These are phyloP conservation scores for Cantharis rufa DNA, from an alignment of 2,888 invertebrate genomes.

Conservation along the genomic window DNA sequence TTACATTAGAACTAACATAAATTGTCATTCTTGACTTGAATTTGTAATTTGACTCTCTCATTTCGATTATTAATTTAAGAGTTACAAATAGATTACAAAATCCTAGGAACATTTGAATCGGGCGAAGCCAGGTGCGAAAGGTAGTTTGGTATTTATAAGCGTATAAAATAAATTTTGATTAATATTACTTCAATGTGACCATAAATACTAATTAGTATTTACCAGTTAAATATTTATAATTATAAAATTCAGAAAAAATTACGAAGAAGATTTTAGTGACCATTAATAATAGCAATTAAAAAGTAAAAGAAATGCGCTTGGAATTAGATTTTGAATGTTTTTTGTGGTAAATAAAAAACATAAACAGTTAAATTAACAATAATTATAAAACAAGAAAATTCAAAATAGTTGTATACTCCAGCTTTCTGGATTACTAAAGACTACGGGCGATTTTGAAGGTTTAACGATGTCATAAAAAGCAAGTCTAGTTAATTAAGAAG, in stretches of 20 bases:
- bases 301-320: neutral
- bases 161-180: neutral
- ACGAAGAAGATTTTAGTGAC: neutral
- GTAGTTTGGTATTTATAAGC: neutral
- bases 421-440: neutral
- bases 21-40: too few species aligned
- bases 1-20: too few species aligned
- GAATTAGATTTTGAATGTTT: neutral
- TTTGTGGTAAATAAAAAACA: neutral
- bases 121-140: too few species aligned
- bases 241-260: neutral
- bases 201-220: neutral
- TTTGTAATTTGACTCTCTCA: too few species aligned
- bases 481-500: neutral
- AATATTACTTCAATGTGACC: neutral
- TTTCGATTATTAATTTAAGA: too few species aligned
- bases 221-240: neutral
- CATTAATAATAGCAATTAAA: neutral
- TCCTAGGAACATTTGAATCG: too few species aligned
- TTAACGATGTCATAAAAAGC: neutral
- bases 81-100: too few species aligned
- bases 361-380: neutral
- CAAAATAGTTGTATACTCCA: neutral
- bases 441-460: neutral
- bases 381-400: neutral